Percentiles rank a stretch among this genome's conserved stretches.
phyloP scores from a whole-genome alignment of 2,113 vertebrate genomes.

The Centropus unirufus region DNA sequence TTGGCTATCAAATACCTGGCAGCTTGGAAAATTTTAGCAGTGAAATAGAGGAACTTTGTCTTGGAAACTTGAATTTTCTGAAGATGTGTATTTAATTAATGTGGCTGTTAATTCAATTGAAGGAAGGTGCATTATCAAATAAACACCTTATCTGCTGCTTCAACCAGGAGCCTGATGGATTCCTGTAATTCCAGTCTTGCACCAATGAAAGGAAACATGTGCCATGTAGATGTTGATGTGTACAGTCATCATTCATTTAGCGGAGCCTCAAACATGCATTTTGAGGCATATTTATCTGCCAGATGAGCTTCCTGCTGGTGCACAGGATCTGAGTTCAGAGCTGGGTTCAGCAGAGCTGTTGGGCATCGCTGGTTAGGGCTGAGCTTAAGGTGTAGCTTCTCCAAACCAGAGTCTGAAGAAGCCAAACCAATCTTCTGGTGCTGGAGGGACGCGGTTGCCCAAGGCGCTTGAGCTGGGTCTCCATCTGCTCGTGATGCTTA shows the following conservation, averaged over 20 bases:
- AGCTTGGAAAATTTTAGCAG: neutral
- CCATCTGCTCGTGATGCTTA: rapidly evolving
- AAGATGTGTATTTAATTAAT: neutral
- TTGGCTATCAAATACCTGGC: neutral
- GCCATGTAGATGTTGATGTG: neutral
- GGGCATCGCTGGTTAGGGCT: neutral
- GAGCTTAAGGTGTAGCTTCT: neutral
- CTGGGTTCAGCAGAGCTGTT: neutral
- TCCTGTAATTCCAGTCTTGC: neutral
- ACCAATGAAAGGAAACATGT: rapidly evolving
- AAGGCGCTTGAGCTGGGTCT: neutral
- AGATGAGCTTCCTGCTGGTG: neutral
- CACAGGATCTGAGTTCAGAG: neutral
- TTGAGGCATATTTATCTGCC: neutral
- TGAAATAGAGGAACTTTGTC: neutral
- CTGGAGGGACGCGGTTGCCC: neutral
- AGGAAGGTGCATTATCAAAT: neutral
- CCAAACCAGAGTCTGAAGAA: neutral
- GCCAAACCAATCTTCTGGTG: neutral
- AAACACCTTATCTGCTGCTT: neutral
- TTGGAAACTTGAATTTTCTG: neutral
- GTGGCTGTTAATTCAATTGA: neutral
- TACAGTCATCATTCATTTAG: neutral
- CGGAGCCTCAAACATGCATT: neutral
- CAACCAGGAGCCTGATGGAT: neutral